Conservation (phyloP, 2,888 invertebrate genomes). For the Lysandra bellargus region DNA sequence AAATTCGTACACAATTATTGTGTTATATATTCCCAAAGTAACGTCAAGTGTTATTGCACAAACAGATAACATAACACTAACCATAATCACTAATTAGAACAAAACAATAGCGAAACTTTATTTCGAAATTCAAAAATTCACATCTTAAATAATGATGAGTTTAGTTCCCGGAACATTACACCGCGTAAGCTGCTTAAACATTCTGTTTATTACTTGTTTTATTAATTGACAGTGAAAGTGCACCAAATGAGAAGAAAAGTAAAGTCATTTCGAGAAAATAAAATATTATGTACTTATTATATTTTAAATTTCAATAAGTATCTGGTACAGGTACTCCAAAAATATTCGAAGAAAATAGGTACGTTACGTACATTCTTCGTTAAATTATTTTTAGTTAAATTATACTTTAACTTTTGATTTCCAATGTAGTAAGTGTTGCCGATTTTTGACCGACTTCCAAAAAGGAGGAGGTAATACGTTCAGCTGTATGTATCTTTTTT, state of each 20-base stretch:
- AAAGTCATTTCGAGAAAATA: constrained; percentile 12
- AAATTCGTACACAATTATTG: neutral
- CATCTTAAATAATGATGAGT: constrained; percentile 7
- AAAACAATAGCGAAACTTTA: constrained; percentile 28
- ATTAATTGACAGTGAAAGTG: constrained; percentile 20
- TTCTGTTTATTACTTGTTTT: neutral
- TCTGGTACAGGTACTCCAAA: neutral
- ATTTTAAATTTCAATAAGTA: neutral
- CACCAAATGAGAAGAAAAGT: constrained; percentile 12
- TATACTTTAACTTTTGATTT: too few species aligned
- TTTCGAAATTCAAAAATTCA: constrained; percentile 14
- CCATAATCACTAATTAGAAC: neutral
- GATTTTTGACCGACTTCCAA: too few species aligned
- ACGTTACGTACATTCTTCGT: too few species aligned
- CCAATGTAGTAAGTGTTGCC: too few species aligned
- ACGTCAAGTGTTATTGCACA: neutral
- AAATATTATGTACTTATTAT: neutral
- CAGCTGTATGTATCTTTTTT: too few species aligned
- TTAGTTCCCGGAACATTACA: neutral
- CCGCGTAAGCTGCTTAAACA: neutral
- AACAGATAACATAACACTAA: neutral
- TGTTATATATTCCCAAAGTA: neutral
- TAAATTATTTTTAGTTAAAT: too few species aligned
- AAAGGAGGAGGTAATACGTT: too few species aligned
- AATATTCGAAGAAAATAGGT: neutral